Evolutionary conservation across 2,113 vertebrate species (phyloP), one percentile per base, ranked within the genome.

Genomic region (Eidolon helvum): DNA sequence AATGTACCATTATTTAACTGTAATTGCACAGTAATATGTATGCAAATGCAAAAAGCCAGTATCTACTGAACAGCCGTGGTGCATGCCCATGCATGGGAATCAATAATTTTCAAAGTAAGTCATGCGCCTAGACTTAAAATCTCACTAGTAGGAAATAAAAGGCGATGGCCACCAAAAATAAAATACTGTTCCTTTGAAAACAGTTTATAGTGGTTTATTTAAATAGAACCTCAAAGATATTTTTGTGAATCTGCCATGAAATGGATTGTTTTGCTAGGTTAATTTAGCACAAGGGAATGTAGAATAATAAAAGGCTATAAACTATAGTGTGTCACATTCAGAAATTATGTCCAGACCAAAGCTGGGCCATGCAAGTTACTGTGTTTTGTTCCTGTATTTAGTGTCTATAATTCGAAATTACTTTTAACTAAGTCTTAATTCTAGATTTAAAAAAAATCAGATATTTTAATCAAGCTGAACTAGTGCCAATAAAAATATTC

Each of bases 401-500:
- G 30, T 48, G 65, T 24, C 40, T 87, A 4, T 66, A 83, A 40
- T 87, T 94, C 71, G 65, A 95, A 93, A 69, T 85, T 18, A 80
- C 50, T 80, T 48, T 87, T 69, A 87, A 33, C 9, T 15, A 35
- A 83, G 14, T 74, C 43, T 90, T 50, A 68, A 77, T 50, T 93
- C 59, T 80, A n/a, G 19, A 75, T 57, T 93, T n/a, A 48, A 28
- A 19, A 55, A 89, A 93, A 78, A 78, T 72, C 10, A 77, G 19
- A 71, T 91, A 55, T 38, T 75, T 88, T 88, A 82, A 55, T 90
- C 45, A 92, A 33, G 5, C 55, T 90, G 48, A 94, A 22, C 30
- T 55, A 26, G 5, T 71, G 83, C 82, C 92, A 79, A 33, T 84
- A 92, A 88, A 94, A 91, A 87, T 95, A 50, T 84, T 87, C 83